Conservation (phyloP, 2,888 invertebrate genomes). For the Adineta ricciae region DNA sequence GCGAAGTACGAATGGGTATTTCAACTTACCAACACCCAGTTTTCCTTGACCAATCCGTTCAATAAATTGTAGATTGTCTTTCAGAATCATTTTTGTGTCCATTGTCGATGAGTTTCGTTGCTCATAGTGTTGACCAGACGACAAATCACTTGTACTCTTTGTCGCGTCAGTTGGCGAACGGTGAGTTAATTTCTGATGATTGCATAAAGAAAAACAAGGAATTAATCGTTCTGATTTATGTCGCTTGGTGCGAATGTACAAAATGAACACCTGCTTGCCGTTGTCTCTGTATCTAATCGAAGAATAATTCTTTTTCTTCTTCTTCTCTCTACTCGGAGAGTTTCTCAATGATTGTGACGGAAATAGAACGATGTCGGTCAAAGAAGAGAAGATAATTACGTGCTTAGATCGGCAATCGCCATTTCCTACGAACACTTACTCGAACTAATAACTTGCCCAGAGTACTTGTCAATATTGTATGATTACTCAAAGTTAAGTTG, state of each 20-base stretch:
- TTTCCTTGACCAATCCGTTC: neutral
- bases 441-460: neutral
- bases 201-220: neutral
- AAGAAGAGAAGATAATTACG: neutral
- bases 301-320: neutral
- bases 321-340: neutral
- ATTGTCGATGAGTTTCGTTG: neutral
- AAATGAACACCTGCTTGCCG: neutral
- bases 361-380: neutral
- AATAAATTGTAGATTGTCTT: neutral
- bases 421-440: neutral
- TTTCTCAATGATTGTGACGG: neutral
- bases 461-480: neutral
- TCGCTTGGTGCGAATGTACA: neutral
- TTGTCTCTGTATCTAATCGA: neutral
- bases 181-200: constrained; percentile 5
- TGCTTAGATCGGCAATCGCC: neutral
- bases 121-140: neutral
- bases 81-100: neutral
- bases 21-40: neutral
- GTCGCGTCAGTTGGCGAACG: neutral
- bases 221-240: neutral
- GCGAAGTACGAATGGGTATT: neutral
- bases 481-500: neutral
- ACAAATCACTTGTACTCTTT: neutral